Evolutionary conservation across 2,113 vertebrate genomes (phyloP).

Genomic region (Lasiurus borealis): DNA sequence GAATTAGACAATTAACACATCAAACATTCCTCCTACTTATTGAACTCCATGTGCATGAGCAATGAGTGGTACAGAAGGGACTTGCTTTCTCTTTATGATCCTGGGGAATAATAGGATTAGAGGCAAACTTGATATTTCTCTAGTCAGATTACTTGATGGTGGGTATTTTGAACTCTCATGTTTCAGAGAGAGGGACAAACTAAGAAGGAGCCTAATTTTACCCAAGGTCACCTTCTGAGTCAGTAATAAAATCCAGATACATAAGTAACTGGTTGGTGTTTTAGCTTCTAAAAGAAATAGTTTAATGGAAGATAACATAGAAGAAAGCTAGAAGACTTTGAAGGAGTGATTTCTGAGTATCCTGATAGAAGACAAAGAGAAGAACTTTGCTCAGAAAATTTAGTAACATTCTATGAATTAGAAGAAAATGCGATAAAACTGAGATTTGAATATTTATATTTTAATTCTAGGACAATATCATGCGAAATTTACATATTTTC

Average conservation of each 20-base stretch:
- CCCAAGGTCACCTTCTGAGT: neutral
- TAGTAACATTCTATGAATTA: neutral
- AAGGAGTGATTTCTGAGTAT: neutral
- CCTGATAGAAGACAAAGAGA: neutral
- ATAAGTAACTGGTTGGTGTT: neutral
- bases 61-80: neutral
- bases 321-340: neutral
- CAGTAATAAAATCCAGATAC: neutral
- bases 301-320: neutral
- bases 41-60: neutral
- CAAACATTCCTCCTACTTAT: neutral
- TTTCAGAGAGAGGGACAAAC: neutral
- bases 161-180: neutral
- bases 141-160: neutral
- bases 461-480: neutral
- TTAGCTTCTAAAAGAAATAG: neutral
- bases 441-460: neutral
- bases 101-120: neutral
- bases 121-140: neutral
- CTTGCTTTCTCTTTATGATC: neutral
- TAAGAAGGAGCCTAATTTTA: neutral
- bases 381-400: neutral
- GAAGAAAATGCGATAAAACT: neutral
- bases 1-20: neutral
- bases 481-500: neutral